A percentile compares a stretch with the other conserved stretches of the same genome.
phyloP scores from a whole-genome alignment of 2,888 invertebrate species.

The Hirtodrosophila trivittata region DNA sequence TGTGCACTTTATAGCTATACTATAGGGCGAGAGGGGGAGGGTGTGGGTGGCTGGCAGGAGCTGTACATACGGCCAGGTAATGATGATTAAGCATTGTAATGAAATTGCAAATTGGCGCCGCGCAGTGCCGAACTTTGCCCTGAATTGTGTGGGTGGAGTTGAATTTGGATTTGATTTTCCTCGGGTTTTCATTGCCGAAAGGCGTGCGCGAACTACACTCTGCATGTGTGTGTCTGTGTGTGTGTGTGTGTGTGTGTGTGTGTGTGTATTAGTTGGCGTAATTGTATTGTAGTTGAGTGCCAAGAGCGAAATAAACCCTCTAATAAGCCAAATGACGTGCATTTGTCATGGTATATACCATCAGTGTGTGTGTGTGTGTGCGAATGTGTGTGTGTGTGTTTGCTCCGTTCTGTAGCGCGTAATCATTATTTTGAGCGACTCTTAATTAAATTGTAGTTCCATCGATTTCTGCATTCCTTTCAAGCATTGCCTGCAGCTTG shows the following conservation, averaged over 20 bases:
- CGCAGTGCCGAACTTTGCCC: constrained; percentile 47
- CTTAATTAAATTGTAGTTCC: constrained; percentile 57
- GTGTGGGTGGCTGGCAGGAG: too few species aligned
- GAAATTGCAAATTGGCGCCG: constrained; percentile 77
- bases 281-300: constrained; percentile 77
- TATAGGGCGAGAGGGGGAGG: constrained; percentile 4
- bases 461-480: constrained; percentile 25
- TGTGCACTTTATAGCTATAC: constrained; percentile 38
- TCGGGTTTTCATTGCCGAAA: constrained; percentile 59
- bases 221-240: constrained; percentile 7
- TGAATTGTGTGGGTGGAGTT: constrained; percentile 9
- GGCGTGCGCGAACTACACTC: constrained; percentile 18
- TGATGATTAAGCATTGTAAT: constrained; percentile 81
- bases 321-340: constrained; percentile 77
- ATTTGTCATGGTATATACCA: constrained; percentile 55
- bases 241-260: background rate
- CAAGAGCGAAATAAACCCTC: constrained; percentile 73
- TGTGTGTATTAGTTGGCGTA: constrained; percentile 34
- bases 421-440: constrained; percentile 37
- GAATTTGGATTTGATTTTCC: constrained; percentile 59
- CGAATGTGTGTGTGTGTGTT: background rate
- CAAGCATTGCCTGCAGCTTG: background rate
- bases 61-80: constrained; percentile 44
- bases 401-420: too few species aligned
- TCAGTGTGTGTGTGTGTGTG: background rate